Base-by-base conservation (phyloP, 2,888 invertebrate genomes). In the Agonum fuliginosum region DNA sequence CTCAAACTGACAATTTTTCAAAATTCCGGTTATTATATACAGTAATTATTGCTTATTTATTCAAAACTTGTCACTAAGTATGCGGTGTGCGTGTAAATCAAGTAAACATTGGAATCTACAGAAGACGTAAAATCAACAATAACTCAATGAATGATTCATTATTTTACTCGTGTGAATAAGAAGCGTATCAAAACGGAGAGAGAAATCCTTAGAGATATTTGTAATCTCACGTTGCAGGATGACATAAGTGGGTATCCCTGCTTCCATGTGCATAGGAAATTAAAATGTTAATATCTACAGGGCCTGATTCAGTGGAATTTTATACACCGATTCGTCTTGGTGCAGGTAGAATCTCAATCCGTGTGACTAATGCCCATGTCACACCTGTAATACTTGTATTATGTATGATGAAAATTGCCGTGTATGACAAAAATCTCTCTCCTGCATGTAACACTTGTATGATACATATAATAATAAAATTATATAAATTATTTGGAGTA, bases 111-210 rank as follows among this genome's bases (percentile, higher is more conserved):
- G 67, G 67, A 67, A 67, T 37, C 34, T 37, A 19, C n/a, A n/a
- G n/a, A 67, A 67, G 67, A 48, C 34, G 71, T 71, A 71, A 71
- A 71, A 70, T 46, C 34, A 70, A 71, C 30, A 51, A 71, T 19
- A 51, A 51, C 10, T 71, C 30, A 51, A 71, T 71, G 71, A 71
- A 71, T 71, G 71, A 71, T 71, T 71, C 71, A 71, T 71, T 46
- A 19, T 67, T 41, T 67, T 67, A 67, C 67, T 37, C 12, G 22
- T 24, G 41, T 62, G 46, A 12, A 46, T 17, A 46, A 62, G 30
- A 62, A 24, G 17, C n/a, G n/a, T n/a, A 14, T 20, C 43, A 10
- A 24, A 43, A n/a, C 22, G n/a, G 20, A 67, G n/a, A n/a, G 67
- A 19, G 41, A 19, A 34, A 22, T 54, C 8, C 12, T 54, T 24